Base-by-base conservation (phyloP, 2,797 vertebrate genomes). In the Petrocephalus schoutedeni region DNA sequence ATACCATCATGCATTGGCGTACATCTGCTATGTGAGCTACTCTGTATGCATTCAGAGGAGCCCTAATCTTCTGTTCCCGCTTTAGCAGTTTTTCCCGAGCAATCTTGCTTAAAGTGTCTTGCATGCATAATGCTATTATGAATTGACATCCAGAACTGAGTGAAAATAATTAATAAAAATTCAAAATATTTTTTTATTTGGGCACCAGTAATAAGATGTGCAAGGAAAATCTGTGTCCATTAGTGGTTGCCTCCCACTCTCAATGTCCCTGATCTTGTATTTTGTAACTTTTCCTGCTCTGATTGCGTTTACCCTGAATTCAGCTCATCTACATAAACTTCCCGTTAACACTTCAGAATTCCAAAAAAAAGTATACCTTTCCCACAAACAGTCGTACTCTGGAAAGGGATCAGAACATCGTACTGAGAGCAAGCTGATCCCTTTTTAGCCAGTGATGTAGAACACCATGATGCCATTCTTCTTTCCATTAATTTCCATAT, bases 401-500 rank as follows among this genome's bases (percentile, higher is more conserved):
- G 32, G 67, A 41, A 74, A 5, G 67, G 36, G 32, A 41, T 74
- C 67, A 41, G 32, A 74, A 36, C 67, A 36, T 19, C 32, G 67
- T 41, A 32, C 32, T 28, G 36, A 74, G 67, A 74, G 5, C 12
- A 32, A 74, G 67, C 67, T 74, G 36, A 41, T 74, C 32, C 67
- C 36, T 14, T 74, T 41, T 74, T 12, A 74, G 32, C 32, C 67
- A 2, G 36, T 41, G 32, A 36, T 74, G 67, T 74, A 74, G 67
- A 19, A 74, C 67, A 14, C 14, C 67, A 14, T 74, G 16, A 74
- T 74, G 67, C 67, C 67, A 74, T 74, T 57, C 3, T 57, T 85
- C 49, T 85, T 56, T 85, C 28, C 54, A n/a, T 54, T 28, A 85
- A 85, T 85, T 85, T 85, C 23, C 51, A 32, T 57, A 57, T 85